phyloP scores from a whole-genome alignment of 2,888 invertebrate genomes.

The Artemia sp. region DNA sequence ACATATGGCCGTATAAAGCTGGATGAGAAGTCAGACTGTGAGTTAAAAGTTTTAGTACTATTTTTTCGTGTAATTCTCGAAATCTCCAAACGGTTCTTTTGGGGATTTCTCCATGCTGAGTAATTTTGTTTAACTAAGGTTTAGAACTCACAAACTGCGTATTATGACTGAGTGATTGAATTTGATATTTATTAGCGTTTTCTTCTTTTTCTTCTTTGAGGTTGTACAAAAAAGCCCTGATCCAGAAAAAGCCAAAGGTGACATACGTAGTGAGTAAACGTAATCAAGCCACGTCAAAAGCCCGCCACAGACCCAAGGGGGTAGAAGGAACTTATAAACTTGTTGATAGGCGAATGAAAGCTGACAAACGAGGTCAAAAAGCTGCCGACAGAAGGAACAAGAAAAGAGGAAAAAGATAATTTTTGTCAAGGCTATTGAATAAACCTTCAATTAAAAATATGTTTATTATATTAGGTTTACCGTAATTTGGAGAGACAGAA shows the following conservation, averaged over 20 bases:
- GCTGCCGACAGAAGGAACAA: slow-evolving; percentile 25
- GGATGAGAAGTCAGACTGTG: too few relatives aligned
- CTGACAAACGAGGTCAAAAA: slow-evolving; percentile 43
- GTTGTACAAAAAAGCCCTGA: slow-evolving; percentile 73
- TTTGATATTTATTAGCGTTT: too few relatives aligned
- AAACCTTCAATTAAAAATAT: slow-evolving; percentile 17
- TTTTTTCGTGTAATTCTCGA: too few relatives aligned
- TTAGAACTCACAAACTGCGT: too few relatives aligned
- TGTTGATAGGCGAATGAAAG: slow-evolving; percentile 93
- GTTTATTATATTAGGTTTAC: too few relatives aligned
- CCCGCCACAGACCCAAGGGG: slow-evolving; percentile 59
- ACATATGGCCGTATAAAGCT: too few relatives aligned
- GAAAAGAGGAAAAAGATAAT: slow-evolving; percentile 18
- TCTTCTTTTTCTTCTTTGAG: slow-evolving; percentile 33
- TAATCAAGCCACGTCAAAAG: slow-evolving; percentile 49
- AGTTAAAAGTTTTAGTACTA: too few relatives aligned
- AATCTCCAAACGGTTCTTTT: too few relatives aligned
- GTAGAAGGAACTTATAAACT: slow-evolving; percentile 81
- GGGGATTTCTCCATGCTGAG: too few relatives aligned
- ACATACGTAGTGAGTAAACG: slow-evolving; percentile 89
- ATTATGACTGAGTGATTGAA: too few relatives aligned
- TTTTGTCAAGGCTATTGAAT: neutral
- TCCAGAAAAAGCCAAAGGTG: slow-evolving; percentile 68
- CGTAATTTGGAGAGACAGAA: too few relatives aligned
- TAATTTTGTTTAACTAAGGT: too few relatives aligned